Percentiles rank a stretch among this genome's conserved stretches.
Evolutionary conservation across 2,797 vertebrate genomes (phyloP).

Genomic region (Anas acuta): DNA sequence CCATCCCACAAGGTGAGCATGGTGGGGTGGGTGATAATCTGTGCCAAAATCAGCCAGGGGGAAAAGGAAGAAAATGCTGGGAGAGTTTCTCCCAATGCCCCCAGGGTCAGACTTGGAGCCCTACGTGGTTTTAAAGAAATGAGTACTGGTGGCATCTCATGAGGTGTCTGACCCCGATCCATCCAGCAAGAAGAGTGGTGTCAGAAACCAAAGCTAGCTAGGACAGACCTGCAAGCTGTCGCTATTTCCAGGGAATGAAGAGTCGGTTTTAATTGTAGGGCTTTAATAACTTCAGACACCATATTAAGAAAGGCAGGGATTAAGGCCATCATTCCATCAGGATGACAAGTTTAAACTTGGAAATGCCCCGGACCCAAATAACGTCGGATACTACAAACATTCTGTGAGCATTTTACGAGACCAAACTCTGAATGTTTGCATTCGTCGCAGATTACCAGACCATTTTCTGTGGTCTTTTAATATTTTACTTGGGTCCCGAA

Average conservation of each 20-base stretch:
- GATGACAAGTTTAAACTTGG: not conserved
- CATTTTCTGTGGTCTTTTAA: not conserved
- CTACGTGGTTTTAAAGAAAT: accelerated
- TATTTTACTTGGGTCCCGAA: not conserved
- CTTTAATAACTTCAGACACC: not conserved
- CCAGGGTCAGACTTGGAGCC: not conserved
- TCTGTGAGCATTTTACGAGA: not conserved
- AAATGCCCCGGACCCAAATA: not conserved
- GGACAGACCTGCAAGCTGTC: not conserved
- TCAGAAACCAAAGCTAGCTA: not conserved
- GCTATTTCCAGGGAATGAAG: not conserved
- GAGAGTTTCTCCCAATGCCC: not conserved
- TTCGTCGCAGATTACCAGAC: not conserved
- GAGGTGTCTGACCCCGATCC: not conserved
- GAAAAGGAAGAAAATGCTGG: not conserved
- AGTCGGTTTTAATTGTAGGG: not conserved
- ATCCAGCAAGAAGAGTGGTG: not conserved
- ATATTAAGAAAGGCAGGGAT: not conserved
- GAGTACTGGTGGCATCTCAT: not conserved
- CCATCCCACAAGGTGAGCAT: too few species aligned
- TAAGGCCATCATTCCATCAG: not conserved
- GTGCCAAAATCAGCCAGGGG: not conserved
- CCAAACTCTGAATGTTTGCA: not conserved
- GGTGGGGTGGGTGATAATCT: not conserved
- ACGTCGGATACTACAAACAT: not conserved